Conservation (phyloP, 2,113 vertebrate genomes). For the Silurus asotus region DNA sequence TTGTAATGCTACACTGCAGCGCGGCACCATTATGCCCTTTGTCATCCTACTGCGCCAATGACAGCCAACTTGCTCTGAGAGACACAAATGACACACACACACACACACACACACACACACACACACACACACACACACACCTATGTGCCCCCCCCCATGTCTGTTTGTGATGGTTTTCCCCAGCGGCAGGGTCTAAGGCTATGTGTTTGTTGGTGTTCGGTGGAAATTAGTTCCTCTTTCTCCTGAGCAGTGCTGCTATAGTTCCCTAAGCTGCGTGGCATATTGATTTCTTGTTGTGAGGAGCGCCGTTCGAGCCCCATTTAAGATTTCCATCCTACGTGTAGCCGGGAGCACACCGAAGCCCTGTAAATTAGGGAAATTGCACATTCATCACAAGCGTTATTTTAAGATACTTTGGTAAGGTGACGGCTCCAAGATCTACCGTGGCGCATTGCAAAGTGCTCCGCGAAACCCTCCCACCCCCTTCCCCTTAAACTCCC, state of each 20-base stretch:
- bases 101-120: constrained; percentile 25
- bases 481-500: constrained; percentile 2
- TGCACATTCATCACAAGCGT: constrained; percentile 97
- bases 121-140: constrained; percentile 28
- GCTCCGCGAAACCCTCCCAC: constrained; percentile 25
- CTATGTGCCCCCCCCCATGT: constrained; percentile 14
- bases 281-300: constrained; percentile 99
- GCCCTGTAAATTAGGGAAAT: constrained; percentile 98
- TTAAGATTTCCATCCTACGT: constrained; percentile 97
- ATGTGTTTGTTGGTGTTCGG: constrained; percentile 69
- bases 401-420: constrained; percentile 95
- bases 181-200: constrained; percentile 37
- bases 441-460: constrained; percentile 70
- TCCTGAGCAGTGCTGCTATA: constrained; percentile 76
- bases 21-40: constrained; percentile 56
- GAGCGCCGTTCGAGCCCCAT: constrained; percentile 96
- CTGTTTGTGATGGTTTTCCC: constrained; percentile 16
- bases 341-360: constrained; percentile 87
- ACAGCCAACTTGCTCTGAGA: constrained; percentile 55
- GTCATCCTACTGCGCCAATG: constrained; percentile 56
- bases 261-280: constrained; percentile 83
- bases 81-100: constrained; percentile 51
- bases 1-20: constrained; percentile 60
- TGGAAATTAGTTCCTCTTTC: constrained; percentile 78
- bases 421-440: constrained; percentile 80